Evolutionary conservation across 2,888 invertebrate species (phyloP), one percentile per base, ranked within the genome.

Genomic region (Eupithecia centaureata): DNA sequence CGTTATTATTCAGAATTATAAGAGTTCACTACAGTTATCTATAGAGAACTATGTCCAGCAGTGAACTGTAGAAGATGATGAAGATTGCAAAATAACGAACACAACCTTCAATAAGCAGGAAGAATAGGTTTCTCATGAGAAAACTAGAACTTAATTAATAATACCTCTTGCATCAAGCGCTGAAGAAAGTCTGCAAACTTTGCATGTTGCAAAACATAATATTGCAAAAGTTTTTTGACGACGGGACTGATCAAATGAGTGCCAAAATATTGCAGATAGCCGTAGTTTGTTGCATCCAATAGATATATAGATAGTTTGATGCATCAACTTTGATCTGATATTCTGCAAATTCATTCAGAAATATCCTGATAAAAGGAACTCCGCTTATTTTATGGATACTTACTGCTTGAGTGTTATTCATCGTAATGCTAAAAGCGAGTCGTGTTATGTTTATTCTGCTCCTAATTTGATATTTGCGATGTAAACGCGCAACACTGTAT

Each of bases 211-310:
- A 8, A 56, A 68, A 35, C 63, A 38, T 52, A 85, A 38, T 52
- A 85, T 84, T 86, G 74, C 56, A 52, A 70, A 82, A 84, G 79
- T 82, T 82, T 65, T 72, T 76, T 67, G 72, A 74, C 73, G 71
- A 72, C 73, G 63, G 76, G 82, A 83, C 81, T 81, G 71, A 80
- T 77, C 67, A 81, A 83, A 76, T 78, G 75, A 61, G 74, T 67
- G 33, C 35, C 28, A 27, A 63, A 65, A 52, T 54, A 58, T 68
- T 42, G 59, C 13, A 52, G 27, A 25, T 25, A 33, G 22, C 27
- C 7, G 51, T 42, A 62, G 57, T 63, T 61, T n/a, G n/a, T 62
- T 57, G 32, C 35, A 57, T 66, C 61, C 42, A 56, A 33, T 75
- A 71, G 66, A 30, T 30, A 52, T 22, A n/a, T n/a, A n/a, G n/a